Percentiles rank a stretch among this genome's conserved stretches.
Evolutionary conservation across 2,113 vertebrate genomes (phyloP).

Genomic region (Cynocephalus volans): DNA sequence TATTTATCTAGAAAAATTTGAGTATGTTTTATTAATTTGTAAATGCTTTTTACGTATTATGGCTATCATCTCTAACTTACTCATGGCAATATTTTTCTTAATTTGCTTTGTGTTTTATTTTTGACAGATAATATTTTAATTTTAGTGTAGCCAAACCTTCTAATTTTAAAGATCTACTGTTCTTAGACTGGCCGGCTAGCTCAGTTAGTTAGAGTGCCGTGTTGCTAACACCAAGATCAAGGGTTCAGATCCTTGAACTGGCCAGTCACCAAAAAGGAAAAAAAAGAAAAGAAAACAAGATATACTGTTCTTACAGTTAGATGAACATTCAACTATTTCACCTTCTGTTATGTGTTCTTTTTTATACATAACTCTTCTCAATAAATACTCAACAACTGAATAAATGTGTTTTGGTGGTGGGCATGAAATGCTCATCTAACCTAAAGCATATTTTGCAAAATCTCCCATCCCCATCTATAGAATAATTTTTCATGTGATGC

Average conservation of each 20-base stretch:
- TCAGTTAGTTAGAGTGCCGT: no score
- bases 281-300: background rate
- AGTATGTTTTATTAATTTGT: background rate
- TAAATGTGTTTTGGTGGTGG: background rate
- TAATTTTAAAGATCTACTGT: background rate
- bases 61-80: background rate
- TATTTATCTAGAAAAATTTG: background rate
- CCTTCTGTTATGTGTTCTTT: background rate
- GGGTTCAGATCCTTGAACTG: no score
- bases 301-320: background rate
- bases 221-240: no score
- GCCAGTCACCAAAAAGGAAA: no score
- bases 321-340: background rate
- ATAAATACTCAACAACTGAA: background rate
- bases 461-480: background rate
- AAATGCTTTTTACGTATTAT: background rate
- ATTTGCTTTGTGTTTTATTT: slow-evolving; percentile 7
- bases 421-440: background rate
- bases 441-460: background rate
- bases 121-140: background rate
- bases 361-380: background rate
- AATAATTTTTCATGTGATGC: background rate
- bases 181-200: background rate
- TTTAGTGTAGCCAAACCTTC: background rate
- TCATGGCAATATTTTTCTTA: slow-evolving; percentile 17